These are phyloP conservation scores for Rotaria macrura DNA, from an alignment of 2,888 invertebrate genomes.

Conservation along the genomic window DNA sequence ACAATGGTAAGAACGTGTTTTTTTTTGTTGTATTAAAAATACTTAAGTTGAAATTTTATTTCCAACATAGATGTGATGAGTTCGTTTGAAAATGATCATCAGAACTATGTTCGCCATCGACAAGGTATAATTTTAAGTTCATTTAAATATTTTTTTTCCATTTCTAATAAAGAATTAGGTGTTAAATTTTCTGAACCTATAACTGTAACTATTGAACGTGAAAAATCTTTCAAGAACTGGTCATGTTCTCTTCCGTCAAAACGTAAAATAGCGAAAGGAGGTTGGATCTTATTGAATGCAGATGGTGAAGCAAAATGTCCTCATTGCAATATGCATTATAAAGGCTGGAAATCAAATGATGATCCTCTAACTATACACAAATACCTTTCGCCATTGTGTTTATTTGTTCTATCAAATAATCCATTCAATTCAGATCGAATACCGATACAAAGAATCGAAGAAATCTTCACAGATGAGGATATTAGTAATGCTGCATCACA, in stretches of 20 bases:
- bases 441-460: not conserved
- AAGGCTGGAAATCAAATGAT: not conserved
- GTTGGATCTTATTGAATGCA: not conserved
- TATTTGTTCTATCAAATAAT: not conserved
- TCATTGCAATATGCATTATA: not conserved
- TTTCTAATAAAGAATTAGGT: not conserved
- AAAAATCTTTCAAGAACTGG: not conserved
- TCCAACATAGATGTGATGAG: not conserved
- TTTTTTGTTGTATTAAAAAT: not conserved
- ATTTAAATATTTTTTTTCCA: not conserved
- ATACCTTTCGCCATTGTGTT: not conserved
- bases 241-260: not conserved
- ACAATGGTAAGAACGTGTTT: not conserved
- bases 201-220: not conserved
- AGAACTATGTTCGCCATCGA: not conserved
- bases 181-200: not conserved
- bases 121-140: not conserved
- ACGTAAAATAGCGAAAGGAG: not conserved
- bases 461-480: not conserved
- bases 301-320: not conserved
- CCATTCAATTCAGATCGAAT: not conserved
- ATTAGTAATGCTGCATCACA: not conserved
- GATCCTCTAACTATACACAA: not conserved
- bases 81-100: not conserved
- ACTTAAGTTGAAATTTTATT: not conserved